A percentile compares a stretch with the other conserved stretches of the same genome.
Conservation (phyloP, 2,797 vertebrate genomes). For the Pempheris klunzingeri region DNA sequence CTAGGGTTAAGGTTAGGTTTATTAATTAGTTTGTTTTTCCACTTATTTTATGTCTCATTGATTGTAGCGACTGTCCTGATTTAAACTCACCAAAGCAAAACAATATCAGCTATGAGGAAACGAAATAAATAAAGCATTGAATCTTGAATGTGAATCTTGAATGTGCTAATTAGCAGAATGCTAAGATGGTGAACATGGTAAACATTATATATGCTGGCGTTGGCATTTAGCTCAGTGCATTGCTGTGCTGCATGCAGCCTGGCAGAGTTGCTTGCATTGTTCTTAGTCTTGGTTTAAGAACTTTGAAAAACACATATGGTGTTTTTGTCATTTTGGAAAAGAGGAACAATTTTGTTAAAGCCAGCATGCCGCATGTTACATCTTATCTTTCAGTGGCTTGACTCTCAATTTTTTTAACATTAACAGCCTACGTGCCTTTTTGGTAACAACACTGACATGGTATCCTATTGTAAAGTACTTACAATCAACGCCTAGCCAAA, state of each 20-base stretch:
- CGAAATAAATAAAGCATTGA: no score
- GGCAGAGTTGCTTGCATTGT: background rate
- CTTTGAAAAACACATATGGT: background rate
- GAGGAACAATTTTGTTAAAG: background rate
- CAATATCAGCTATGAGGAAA: background rate
- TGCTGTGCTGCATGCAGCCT: background rate
- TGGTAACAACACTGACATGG: conserved; percentile 9
- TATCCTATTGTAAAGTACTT: background rate
- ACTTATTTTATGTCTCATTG: no score
- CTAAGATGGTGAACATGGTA: background rate
- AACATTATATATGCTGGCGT: background rate
- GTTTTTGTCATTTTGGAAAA: background rate
- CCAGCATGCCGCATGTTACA: background rate
- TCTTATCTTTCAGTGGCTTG: background rate
- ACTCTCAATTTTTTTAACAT: no score
- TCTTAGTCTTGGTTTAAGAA: background rate
- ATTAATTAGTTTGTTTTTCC: background rate
- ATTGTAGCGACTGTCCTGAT: background rate
- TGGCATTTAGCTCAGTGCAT: background rate
- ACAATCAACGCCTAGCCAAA: background rate
- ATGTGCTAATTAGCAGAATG: background rate
- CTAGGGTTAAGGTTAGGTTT: background rate
- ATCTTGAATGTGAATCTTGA: background rate
- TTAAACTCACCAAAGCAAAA: background rate
- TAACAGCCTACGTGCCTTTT: no score